phyloP scores from a whole-genome alignment of 2,113 vertebrate species.

The Hippocampus zosterae region DNA sequence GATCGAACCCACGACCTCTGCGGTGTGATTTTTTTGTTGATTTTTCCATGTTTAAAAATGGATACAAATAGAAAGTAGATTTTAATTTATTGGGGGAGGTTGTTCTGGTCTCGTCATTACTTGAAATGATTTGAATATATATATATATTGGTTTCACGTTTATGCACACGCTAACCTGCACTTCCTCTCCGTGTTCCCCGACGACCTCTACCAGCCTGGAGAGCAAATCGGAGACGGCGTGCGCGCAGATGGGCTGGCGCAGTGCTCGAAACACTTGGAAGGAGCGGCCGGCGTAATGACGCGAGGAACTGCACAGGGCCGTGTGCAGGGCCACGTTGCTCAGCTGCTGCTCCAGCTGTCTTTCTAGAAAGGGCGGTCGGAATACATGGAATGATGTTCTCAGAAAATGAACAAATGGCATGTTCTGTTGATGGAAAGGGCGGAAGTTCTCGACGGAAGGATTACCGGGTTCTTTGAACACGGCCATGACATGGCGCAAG shows the following conservation, averaged over 20 bases:
- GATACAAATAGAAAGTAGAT: no score
- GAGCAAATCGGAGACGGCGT: conserved; percentile 86
- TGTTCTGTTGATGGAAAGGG: background rate
- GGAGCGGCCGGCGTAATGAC: conserved; percentile 92
- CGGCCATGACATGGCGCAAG: conserved; percentile 88
- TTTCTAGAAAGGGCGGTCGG: conserved; percentile 67
- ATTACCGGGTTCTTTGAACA: conserved; percentile 95
- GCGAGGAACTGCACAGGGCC: conserved; percentile 91
- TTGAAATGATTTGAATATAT: no score
- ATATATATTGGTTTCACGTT: no score
- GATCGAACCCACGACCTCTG: no score
- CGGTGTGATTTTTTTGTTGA: no score
- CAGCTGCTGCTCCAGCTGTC: conserved; percentile 90
- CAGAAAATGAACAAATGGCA: background rate
- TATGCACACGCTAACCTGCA: conserved; percentile 69
- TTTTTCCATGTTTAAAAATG: no score
- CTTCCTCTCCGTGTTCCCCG: conserved; percentile 88
- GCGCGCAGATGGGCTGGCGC: conserved; percentile 86
- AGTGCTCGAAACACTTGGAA: conserved; percentile 95
- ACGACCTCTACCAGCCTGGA: conserved; percentile 90
- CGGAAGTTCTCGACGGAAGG: background rate
- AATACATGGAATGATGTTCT: background rate
- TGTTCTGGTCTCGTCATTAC: no score
- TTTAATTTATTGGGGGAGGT: no score
- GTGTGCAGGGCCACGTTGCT: conserved; percentile 92